Evolutionary conservation across 2,888 invertebrate species (phyloP), one percentile per base, ranked within the genome.

Genomic region (Pimpla rufipes): DNA sequence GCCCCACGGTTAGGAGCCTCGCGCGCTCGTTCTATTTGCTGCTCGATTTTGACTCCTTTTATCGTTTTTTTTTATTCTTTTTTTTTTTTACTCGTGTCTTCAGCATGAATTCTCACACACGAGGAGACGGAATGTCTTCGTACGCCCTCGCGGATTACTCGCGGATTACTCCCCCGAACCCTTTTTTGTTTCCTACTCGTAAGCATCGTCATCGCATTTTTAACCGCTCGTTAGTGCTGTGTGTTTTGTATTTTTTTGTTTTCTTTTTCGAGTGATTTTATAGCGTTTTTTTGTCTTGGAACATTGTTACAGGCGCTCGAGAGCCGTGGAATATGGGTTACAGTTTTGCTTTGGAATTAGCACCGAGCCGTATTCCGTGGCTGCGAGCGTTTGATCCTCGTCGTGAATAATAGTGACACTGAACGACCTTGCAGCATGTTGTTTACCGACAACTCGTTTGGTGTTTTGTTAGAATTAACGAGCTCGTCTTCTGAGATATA

Each of bases 1-100:
- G 94, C 95, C 96, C 91, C 96, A 96, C 94, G 96, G 96, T 96
- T 96, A 94, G 90, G 89, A 89, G 90, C 86, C 55, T 57, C 87
- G 88, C 87, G 88, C 87, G 84, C 57, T 71, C 74, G 76, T 57
- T 73, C 64, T 55, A 59, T 80, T 76, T 85, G 75, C 67, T 84
- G 81, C 85, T 86, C 82, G 81, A 64, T 74, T 83, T 75, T 82
- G n/a, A 29, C 29, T 42, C 35, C 35, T 66, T 37, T 64, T 6
- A 23, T 59, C 8, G 59, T 42, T 16, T 47, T 79, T 62, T 62
- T 59, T 74, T 81, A 66, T 13, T 67, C 35, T 16, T 47, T 79
- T 62, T 62, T 59, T 74, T 81, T 50, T 77, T n/a, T n/a, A n/a
- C n/a, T 80, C 55, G 66, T 68, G 18, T 71, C 40, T 59, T 50